phyloP scores from a whole-genome alignment of 2,797 vertebrate genomes.

The Siniperca obscura region DNA sequence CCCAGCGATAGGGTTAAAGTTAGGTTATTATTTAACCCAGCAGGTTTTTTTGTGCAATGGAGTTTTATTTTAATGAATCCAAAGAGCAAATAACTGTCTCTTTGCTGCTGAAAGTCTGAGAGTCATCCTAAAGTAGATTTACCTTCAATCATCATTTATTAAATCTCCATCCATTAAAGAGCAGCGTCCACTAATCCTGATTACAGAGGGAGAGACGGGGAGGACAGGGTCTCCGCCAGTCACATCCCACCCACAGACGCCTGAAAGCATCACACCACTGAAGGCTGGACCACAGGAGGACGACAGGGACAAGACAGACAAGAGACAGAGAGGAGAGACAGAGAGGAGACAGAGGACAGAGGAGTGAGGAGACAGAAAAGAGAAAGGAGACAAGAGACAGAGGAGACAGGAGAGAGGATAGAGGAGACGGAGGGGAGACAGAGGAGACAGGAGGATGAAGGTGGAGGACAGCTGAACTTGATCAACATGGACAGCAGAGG shows the following conservation, averaged over 20 bases:
- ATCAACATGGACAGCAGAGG: conserved; percentile 83
- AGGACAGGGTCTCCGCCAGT: conserved; percentile 63
- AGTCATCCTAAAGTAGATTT: conserved; percentile 90
- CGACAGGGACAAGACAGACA: not conserved
- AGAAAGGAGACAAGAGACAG: not conserved
- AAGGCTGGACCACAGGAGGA: not conserved
- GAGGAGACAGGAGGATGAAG: conserved; percentile 43
- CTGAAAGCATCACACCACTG: conserved; percentile 6
- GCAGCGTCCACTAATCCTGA: conserved; percentile 91
- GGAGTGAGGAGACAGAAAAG: not conserved
- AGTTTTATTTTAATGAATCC: not conserved
- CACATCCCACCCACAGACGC: conserved; percentile 44
- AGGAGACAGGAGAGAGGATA: not conserved
- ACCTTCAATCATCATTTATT: conserved; percentile 93
- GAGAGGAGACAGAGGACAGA: conserved; percentile 17
- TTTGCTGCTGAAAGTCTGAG: conserved; percentile 71
- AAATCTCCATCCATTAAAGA: conserved; percentile 93
- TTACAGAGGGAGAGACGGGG: conserved; percentile 80
- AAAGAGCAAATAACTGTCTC: not conserved
- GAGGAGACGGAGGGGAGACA: not conserved
- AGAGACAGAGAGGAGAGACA: conserved; percentile 57
- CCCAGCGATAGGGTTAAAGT: too few relatives aligned
- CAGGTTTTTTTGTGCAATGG: too few relatives aligned
- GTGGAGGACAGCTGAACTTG: conserved; percentile 48
- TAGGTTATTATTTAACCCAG: too few relatives aligned